phyloP scores from a whole-genome alignment of 2,888 invertebrate species.

The Altica lythri region DNA sequence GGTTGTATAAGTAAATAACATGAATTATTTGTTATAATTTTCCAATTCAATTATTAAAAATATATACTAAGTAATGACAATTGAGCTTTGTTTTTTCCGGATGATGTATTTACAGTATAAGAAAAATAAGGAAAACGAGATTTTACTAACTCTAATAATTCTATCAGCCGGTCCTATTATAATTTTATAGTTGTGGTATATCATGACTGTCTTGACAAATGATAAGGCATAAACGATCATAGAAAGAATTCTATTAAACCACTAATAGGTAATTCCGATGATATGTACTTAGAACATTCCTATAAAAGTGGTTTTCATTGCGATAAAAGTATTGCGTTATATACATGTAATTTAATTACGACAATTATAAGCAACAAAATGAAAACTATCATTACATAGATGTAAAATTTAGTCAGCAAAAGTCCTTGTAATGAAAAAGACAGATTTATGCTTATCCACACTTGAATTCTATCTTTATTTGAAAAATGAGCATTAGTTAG shows the following conservation, averaged over 20 bases:
- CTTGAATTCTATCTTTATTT: too few relatives aligned
- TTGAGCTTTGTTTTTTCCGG: too few relatives aligned
- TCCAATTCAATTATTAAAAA: too few relatives aligned
- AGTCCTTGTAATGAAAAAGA: too few relatives aligned
- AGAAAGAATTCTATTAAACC: conserved; percentile 5
- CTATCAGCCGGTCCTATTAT: background rate
- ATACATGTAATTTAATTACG: background rate
- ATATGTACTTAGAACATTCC: conserved; percentile 8
- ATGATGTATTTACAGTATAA: too few relatives aligned
- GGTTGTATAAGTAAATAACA: too few relatives aligned
- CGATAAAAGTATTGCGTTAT: background rate
- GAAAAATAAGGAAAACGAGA: background rate
- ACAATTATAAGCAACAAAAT: background rate
- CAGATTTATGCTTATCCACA: too few relatives aligned
- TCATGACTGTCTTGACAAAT: conserved; percentile 7
- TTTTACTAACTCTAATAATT: background rate
- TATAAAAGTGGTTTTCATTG: conserved; percentile 1
- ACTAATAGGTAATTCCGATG: conserved; percentile 22
- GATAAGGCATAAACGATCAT: conserved; percentile 10
- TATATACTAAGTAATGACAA: too few relatives aligned
- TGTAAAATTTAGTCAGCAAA: too few relatives aligned
- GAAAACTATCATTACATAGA: too few relatives aligned
- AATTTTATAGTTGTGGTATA: conserved; percentile 13
- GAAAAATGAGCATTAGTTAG: too few relatives aligned
- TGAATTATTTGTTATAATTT: too few relatives aligned